Evolutionary conservation across 2,113 vertebrate species (phyloP).

Genomic region (Gorsachius goisagi): DNA sequence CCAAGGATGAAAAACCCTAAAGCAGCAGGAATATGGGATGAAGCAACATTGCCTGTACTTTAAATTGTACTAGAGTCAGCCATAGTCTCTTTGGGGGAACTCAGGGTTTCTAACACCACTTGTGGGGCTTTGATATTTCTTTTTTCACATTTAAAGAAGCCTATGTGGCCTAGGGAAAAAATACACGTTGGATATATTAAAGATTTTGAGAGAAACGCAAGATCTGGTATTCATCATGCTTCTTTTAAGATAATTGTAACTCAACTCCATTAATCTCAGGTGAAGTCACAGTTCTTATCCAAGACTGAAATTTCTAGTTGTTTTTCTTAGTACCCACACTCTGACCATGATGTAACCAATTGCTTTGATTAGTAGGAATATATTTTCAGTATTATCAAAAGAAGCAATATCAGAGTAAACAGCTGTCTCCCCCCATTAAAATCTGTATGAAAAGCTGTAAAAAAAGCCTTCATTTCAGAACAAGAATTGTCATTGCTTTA

Average conservation of each 20-base stretch:
- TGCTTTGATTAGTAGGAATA: neutral
- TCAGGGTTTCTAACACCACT: neutral
- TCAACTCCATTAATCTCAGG: neutral
- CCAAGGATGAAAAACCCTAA: neutral
- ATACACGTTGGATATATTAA: neutral
- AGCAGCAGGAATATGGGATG: neutral
- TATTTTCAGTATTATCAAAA: neutral
- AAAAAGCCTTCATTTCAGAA: neutral
- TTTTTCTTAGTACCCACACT: neutral
- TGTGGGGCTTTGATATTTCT: neutral
- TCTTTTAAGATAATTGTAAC: neutral
- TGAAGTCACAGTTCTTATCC: neutral
- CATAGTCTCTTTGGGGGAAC: neutral
- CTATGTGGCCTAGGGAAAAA: neutral
- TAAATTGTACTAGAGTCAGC: neutral
- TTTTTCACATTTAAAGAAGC: neutral
- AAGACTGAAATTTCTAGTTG: neutral
- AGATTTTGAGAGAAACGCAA: neutral
- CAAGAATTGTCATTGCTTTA: neutral
- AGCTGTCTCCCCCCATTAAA: neutral
- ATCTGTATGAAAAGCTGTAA: neutral
- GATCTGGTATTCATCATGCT: neutral
- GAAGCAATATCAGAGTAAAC: neutral
- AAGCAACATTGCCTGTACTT: neutral
- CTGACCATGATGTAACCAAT: neutral